Evolutionary conservation across 2,888 invertebrate species (phyloP).

Genomic region (Eupelmus urozonus): DNA sequence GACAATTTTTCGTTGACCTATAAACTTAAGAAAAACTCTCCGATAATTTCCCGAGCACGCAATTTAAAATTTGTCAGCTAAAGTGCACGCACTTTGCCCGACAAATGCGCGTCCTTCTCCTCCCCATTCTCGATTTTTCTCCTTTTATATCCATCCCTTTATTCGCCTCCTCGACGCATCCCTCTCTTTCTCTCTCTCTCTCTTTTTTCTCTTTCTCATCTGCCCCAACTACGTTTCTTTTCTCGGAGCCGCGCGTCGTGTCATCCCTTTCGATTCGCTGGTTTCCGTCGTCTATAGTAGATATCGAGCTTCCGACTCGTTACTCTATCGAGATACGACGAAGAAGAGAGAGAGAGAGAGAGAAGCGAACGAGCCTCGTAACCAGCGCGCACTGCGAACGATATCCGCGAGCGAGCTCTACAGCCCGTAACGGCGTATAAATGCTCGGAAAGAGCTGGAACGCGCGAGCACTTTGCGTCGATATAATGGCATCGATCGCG

Average conservation of each 20-base stretch:
- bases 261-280: conserved; percentile 55
- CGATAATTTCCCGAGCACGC: too few relatives aligned
- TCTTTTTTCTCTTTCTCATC: conserved; percentile 20
- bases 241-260: conserved; percentile 35
- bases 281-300: conserved; percentile 55
- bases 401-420: conserved; percentile 21
- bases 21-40: too few relatives aligned
- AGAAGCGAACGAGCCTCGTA: conserved; percentile 41
- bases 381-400: conserved; percentile 4
- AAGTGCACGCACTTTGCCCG: conserved; percentile 29
- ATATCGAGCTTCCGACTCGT: conserved; percentile 60
- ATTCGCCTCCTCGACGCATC: conserved; percentile 24
- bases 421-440: conserved; percentile 18
- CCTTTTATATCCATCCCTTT: conserved; percentile 24
- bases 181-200: conserved; percentile 29
- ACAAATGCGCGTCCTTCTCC: conserved; percentile 13
- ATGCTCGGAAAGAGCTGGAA: conserved; percentile 14
- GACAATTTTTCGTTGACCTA: too few relatives aligned
- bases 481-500: conserved; percentile 55
- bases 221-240: conserved; percentile 31
- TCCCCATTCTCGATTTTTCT: conserved; percentile 21
- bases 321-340: conserved; percentile 57
- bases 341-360: too few relatives aligned
- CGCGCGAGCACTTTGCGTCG: conserved; percentile 41
- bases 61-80: conserved; percentile 3